Evolutionary conservation across 2,113 vertebrate genomes (phyloP).

Genomic region (Tringa solitaria): DNA sequence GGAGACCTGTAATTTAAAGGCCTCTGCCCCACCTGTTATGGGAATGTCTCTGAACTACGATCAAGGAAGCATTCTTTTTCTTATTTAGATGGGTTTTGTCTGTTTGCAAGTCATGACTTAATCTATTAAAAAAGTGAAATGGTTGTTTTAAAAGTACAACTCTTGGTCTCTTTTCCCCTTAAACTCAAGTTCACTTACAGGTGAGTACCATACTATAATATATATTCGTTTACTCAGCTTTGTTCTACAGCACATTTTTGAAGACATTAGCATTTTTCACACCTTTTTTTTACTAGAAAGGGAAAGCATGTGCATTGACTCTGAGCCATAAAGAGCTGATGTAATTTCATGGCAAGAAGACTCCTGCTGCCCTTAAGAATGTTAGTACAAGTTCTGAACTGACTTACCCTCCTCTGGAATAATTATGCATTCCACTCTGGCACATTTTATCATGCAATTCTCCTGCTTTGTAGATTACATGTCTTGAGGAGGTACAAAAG

Average conservation of each 20-base stretch:
- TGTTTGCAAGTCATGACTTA: constrained; percentile 43
- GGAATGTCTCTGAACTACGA: constrained; percentile 66
- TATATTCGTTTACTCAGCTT: neutral
- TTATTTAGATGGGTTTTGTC: constrained; percentile 33
- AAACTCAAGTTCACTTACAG: neutral
- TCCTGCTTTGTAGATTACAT: constrained; percentile 66
- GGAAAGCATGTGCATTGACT: constrained; percentile 51
- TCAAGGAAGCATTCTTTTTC: constrained; percentile 61
- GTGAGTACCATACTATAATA: neutral
- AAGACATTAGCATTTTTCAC: constrained; percentile 57
- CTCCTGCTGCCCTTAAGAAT: constrained; percentile 61
- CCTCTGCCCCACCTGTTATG: constrained; percentile 55
- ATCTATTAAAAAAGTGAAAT: neutral
- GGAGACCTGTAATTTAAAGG: constrained; percentile 33
- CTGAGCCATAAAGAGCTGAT: constrained; percentile 42
- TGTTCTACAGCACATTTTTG: neutral
- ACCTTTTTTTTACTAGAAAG: constrained; percentile 59
- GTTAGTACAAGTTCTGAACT: constrained; percentile 69
- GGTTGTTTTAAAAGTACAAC: neutral
- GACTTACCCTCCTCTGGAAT: constrained; percentile 67
- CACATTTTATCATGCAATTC: constrained; percentile 58
- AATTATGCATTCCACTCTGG: constrained; percentile 65
- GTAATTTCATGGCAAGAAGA: constrained; percentile 58
- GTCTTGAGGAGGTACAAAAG: constrained; percentile 63
- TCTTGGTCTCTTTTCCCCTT: neutral